Evolutionary conservation across 1,140 invertebrate genomes (phyloP), one percentile per base, ranked within the genome.

Genomic region (Drosophila bipectinata): DNA sequence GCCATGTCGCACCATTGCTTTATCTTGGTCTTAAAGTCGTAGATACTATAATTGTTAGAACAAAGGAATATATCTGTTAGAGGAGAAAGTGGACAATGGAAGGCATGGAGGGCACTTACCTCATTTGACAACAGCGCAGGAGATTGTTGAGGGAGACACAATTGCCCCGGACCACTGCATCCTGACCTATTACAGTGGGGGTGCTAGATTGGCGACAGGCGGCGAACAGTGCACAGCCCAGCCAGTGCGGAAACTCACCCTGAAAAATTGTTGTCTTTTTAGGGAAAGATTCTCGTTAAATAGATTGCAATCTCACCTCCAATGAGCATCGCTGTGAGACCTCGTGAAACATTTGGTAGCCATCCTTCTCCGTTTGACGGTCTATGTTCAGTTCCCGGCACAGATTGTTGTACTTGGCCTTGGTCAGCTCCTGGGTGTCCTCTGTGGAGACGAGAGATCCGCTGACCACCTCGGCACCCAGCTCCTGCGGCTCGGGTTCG

Each of bases 1-100:
- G 97, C 95, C 98, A 99, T 99, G 78, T 98, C 97, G 47, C 96
- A 95, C 98, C 98, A 99, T 85, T 96, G 96, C 91, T 97, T 97
- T 82, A 98, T 98, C 93, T 99, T 99, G 48, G 95, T 95, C 91
- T 99, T 99, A 93, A 99, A 99, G 74, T 99, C 96, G 63, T 97
- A 96, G 41, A 99, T 93, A 81, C 97, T 98, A 92, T 3, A 32
- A 9, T 32, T 32, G 8, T 39, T 15, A 4, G 24, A 26, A 37
- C 37, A 30, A 63, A 47, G 14, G 41, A 44, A 37, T 8, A 49
- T 39, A 56, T 44, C 0, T 18, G 15, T 44, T 44, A 32, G 1
- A 48, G 10, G 8, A 7, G 6, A 30, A 28, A 12, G n/a, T 30
- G 18, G 6, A 14, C 5, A 3, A 10, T 28, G 4, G 4, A 5